Evolutionary conservation across 2,113 vertebrate species (phyloP).

Genomic region (Paradisaea rubra): DNA sequence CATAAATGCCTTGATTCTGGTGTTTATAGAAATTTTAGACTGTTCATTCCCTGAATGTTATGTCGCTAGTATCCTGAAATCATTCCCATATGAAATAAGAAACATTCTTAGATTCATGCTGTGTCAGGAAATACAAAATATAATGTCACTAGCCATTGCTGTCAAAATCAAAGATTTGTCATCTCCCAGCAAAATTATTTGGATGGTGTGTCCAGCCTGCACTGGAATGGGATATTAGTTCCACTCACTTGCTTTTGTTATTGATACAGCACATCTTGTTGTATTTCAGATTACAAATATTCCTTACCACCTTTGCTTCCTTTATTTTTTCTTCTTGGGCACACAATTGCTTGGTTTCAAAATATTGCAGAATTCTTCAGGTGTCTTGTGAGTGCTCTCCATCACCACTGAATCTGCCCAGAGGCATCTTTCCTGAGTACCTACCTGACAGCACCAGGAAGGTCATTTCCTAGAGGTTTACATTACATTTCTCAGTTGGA

Average conservation of each 20-base stretch:
- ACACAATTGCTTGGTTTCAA: not conserved
- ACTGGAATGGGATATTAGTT: not conserved
- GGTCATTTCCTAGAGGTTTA: not conserved
- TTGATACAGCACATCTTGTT: not conserved
- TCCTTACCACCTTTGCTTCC: not conserved
- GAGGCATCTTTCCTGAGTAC: not conserved
- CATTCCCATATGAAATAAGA: constrained; percentile 70
- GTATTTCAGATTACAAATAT: not conserved
- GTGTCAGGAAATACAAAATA: constrained; percentile 9
- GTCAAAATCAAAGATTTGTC: not conserved
- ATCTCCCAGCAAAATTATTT: not conserved
- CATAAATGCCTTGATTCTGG: constrained; percentile 69
- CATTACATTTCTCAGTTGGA: not conserved
- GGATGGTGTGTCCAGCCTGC: not conserved
- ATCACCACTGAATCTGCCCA: not conserved
- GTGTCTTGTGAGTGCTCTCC: not conserved
- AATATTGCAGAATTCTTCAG: not conserved
- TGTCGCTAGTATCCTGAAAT: constrained; percentile 60
- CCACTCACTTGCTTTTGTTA: constrained; percentile 11
- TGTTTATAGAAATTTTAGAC: constrained; percentile 78
- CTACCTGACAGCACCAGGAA: not conserved
- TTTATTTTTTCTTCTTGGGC: not conserved
- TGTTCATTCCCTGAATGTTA: constrained; percentile 55
- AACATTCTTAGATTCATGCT: constrained; percentile 49
- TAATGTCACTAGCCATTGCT: not conserved